Conservation (phyloP, 2,113 vertebrate genomes). For the Sinocyclocheilus grahami region DNA sequence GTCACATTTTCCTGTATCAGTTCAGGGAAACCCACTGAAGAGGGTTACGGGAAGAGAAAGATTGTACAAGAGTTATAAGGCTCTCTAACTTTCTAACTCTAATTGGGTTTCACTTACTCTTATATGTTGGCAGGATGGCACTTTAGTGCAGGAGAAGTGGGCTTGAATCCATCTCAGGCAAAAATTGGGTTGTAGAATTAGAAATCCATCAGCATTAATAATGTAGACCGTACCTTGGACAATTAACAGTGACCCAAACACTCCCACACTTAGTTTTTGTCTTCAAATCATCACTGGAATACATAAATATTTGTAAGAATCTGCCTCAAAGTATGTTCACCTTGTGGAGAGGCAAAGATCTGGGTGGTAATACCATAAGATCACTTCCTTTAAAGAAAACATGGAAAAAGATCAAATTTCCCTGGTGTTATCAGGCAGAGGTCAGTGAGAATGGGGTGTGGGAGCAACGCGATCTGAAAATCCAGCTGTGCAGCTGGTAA, state of each 20-base stretch:
- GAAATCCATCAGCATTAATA: conserved; percentile 7
- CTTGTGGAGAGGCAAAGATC: neutral
- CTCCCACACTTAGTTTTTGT: neutral
- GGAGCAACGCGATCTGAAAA: neutral
- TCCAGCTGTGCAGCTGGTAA: conserved; percentile 11
- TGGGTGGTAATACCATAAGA: neutral
- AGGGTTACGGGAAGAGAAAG: neutral
- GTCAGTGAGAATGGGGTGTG: neutral
- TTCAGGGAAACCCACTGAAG: neutral
- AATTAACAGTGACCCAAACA: neutral
- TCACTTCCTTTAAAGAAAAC: neutral
- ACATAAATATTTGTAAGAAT: neutral
- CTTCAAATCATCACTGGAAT: neutral
- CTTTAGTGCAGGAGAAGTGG: neutral
- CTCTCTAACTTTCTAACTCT: neutral
- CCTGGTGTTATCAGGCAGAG: conserved; percentile 6
- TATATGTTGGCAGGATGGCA: neutral
- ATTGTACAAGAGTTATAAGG: neutral
- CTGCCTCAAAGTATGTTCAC: neutral
- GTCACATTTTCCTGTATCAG: neutral
- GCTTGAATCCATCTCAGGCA: neutral
- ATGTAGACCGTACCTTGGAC: neutral
- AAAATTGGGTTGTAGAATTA: neutral
- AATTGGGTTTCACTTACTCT: neutral
- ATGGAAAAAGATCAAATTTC: neutral